Conservation (phyloP, 1,140 invertebrate genomes). For the Galleria mellonella region DNA sequence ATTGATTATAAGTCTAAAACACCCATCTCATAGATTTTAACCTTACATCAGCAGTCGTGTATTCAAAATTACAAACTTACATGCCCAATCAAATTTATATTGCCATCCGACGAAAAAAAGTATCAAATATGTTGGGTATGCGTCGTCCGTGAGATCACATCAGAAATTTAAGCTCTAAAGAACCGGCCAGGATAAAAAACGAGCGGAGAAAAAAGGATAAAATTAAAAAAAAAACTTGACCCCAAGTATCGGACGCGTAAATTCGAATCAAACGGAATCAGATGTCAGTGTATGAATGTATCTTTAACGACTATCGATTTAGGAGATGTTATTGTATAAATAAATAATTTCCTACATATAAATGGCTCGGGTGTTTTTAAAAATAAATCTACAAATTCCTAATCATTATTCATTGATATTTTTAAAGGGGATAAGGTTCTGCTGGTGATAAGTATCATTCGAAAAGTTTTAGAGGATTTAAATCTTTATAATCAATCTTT, state of each 20-base stretch:
- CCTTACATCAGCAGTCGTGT: slow-evolving; percentile 14
- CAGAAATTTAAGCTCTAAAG: slow-evolving; percentile 60
- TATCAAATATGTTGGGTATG: slow-evolving; percentile 69
- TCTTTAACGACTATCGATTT: slow-evolving; percentile 15
- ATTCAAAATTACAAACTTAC: not conserved
- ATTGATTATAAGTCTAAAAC: no score
- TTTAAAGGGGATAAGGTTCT: no score
- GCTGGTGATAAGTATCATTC: no score
- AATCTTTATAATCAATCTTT: no score
- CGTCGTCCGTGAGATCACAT: slow-evolving; percentile 62
- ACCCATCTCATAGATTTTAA: slow-evolving; percentile 3
- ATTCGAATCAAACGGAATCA: slow-evolving; percentile 61
- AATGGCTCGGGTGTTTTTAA: no score
- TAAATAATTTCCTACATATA: no score
- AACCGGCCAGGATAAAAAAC: slow-evolving; percentile 37
- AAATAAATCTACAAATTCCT: no score
- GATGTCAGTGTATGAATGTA: slow-evolving; percentile 51
- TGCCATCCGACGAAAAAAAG: slow-evolving; percentile 32
- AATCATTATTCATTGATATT: no score
- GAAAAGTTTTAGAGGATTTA: no score
- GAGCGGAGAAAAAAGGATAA: slow-evolving; percentile 25
- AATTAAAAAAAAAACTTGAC: slow-evolving; percentile 40
- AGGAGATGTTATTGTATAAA: not conserved
- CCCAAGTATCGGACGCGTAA: slow-evolving; percentile 47
- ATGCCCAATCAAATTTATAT: slow-evolving; percentile 33